phyloP scores from a whole-genome alignment of 1,140 invertebrate genomes.

The Drosophila parabipectinata region DNA sequence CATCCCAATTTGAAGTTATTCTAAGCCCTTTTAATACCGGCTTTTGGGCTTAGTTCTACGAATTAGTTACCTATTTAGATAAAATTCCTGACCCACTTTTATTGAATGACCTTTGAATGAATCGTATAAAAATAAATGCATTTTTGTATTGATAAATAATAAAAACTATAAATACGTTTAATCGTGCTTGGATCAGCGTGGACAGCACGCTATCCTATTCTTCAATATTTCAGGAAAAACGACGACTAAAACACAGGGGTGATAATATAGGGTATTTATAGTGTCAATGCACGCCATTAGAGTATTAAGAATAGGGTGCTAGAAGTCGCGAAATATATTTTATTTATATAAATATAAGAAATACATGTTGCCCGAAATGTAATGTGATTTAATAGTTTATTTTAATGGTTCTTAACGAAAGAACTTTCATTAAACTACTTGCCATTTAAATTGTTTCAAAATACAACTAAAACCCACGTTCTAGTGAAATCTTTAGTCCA shows the following conservation, averaged over 20 bases:
- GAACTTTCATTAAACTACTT: no score
- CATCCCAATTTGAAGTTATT: not conserved
- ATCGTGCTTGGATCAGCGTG: not conserved
- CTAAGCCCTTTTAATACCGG: not conserved
- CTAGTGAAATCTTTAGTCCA: not conserved
- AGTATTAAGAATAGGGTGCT: not conserved
- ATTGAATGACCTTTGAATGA: not conserved
- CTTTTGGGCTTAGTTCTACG: no score
- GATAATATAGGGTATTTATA: not conserved
- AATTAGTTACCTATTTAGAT: no score
- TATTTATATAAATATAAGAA: not conserved
- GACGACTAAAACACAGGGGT: not conserved
- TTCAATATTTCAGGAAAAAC: not conserved
- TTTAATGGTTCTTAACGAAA: no score
- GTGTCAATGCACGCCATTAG: not conserved
- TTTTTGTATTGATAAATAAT: conserved; percentile 6
- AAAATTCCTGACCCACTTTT: no score
- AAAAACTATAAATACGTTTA: not conserved
- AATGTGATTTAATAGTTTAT: no score
- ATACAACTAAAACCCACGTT: not conserved
- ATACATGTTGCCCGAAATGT: not conserved
- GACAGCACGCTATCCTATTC: not conserved
- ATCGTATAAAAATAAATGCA: conserved; percentile 3
- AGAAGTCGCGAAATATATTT: not conserved
- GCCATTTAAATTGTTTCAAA: no score